phyloP scores from a whole-genome alignment of 2,888 invertebrate species.

The Helobdella robusta region DNA sequence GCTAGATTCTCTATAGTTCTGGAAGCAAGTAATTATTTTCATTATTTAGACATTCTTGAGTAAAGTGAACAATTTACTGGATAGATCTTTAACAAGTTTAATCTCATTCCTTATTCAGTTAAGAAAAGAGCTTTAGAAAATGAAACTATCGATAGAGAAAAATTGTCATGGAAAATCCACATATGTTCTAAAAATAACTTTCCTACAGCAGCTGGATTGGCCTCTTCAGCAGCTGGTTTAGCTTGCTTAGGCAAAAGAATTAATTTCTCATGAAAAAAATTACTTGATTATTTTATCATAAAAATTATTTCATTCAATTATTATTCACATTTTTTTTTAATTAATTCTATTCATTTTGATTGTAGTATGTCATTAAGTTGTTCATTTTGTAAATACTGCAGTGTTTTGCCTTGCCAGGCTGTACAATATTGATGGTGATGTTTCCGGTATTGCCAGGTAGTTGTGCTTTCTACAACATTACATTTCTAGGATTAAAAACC shows the following conservation, averaged over 20 bases:
- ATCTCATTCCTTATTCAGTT: slow-evolving; percentile 8
- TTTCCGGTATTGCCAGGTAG: slow-evolving; percentile 55
- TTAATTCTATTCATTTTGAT: not conserved
- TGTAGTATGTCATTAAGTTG: not conserved
- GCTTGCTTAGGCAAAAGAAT: slow-evolving; percentile 66
- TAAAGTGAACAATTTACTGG: not conserved
- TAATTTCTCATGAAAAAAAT: not conserved
- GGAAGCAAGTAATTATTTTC: slow-evolving; percentile 49
- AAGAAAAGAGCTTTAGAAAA: slow-evolving; percentile 5
- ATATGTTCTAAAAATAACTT: slow-evolving; percentile 74
- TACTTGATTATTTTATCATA: not conserved
- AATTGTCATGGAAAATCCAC: slow-evolving; percentile 40
- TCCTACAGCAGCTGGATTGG: slow-evolving; percentile 93
- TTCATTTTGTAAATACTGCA: slow-evolving; percentile 26
- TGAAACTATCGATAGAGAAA: slow-evolving; percentile 17
- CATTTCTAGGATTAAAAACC: too few relatives aligned
- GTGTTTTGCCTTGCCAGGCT: slow-evolving; percentile 65
- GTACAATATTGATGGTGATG: slow-evolving; percentile 42
- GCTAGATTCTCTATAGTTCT: slow-evolving; percentile 69
- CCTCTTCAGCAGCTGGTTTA: slow-evolving; percentile 95
- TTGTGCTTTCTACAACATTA: too few relatives aligned
- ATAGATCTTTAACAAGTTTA: not conserved
- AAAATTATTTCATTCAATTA: not conserved
- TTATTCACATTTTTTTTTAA: slow-evolving; percentile 12
- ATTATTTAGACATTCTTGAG: slow-evolving; percentile 1